These are phyloP conservation scores for Epizoanthus fatuus DNA, from an alignment of 92 coral and sea anemone species.

Conservation along the genomic window DNA sequence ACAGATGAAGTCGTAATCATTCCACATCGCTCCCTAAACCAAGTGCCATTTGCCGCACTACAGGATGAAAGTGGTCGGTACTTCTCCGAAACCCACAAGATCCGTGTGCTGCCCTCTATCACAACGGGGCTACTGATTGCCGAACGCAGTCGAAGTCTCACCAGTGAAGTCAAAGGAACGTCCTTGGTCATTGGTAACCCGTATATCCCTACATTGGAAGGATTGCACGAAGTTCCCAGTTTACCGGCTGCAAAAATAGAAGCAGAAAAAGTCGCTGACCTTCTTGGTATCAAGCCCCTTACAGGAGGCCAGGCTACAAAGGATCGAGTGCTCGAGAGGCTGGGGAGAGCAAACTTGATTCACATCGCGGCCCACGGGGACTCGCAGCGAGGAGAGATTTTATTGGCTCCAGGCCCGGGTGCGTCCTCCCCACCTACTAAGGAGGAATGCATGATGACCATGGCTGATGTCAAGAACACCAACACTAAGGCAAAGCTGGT, in stretches of 20 bases:
- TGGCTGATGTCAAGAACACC: background rate
- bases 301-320: too few species aligned
- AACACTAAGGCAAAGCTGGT: slow-evolving; percentile 13
- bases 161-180: too few species aligned
- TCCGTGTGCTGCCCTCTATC: slow-evolving; percentile 54
- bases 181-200: too few species aligned
- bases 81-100: slow-evolving; percentile 42
- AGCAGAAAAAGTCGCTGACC: too few species aligned
- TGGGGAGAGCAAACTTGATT: slow-evolving; percentile 11
- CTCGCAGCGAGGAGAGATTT: slow-evolving; percentile 59
- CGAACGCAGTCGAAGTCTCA: too few species aligned
- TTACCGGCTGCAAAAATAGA: too few species aligned
- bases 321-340: too few species aligned
- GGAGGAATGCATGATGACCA: slow-evolving; percentile 21
- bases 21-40: slow-evolving; percentile 49
- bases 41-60: slow-evolving; percentile 55
- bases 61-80: slow-evolving; percentile 35
- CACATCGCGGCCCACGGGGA: slow-evolving; percentile 74
- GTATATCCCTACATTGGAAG: too few species aligned
- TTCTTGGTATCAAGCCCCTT: too few species aligned
- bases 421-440: background rate
- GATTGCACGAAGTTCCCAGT: too few species aligned
- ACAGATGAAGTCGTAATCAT: slow-evolving; percentile 42
- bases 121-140: slow-evolving; percentile 35
- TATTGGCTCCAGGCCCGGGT: slow-evolving; percentile 45